Evolutionary conservation across 2,797 vertebrate species (phyloP), one percentile per base, ranked within the genome.

Genomic region (Phrynocephalus guinanensis): DNA sequence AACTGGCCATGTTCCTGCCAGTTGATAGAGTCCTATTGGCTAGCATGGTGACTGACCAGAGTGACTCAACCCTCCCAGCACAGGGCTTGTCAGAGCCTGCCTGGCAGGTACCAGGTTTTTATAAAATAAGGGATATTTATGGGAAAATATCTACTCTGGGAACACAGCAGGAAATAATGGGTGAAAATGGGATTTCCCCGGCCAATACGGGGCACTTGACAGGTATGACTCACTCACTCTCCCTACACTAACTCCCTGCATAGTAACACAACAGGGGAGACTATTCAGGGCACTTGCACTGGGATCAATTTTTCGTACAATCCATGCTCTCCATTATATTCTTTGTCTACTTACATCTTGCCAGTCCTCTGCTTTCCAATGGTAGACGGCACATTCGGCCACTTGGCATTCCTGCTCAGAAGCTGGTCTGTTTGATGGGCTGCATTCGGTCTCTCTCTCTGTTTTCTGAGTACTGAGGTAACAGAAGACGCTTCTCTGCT

Each of bases 311-410:
- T 90, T 89, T 79, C 90, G 89, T 78, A 84, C 71, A 3, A 56
- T 79, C 72, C 50, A 84, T 86, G 89, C 90, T 88, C 77, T 63
- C 86, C 26, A 75, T 30, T 16, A 38, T 22, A 75, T 28, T 81
- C 79, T 67, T 78, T 90, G 30, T 66, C 82, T 30, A 87, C 98
- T 98, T 95, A 99, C 98, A 94, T 95, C 91, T 95, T 97, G 97
- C 98, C 98, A 99, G 68, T 96, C 96, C 87, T 96, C 97, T 18
- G 97, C 96, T n/a, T 95, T 97, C 98, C 98, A 99, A 88, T 89
- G 95, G 93, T 97, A 98, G 67, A 91, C 92, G 70, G 97, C 96
- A 88, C 98, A 99, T 28, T 95, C 96, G 0, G 96, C 92, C 66
- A 93, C 95, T 63, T 96, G 97, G 92, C 98, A 99, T 95, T 94